phyloP scores from a whole-genome alignment of 2,888 invertebrate species.

The Dynastes tityus region DNA sequence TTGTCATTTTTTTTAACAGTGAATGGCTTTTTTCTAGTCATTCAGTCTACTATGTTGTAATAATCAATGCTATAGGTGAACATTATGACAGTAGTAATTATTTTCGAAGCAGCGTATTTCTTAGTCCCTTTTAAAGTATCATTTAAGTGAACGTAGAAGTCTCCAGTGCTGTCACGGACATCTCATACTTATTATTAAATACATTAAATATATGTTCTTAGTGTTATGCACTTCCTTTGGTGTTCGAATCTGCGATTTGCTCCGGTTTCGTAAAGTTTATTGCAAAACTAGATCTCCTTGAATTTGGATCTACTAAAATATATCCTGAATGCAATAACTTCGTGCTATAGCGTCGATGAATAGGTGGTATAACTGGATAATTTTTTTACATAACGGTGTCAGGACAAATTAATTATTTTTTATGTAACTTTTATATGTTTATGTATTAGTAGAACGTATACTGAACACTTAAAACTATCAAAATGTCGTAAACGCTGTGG shows the following conservation, averaged over 20 bases:
- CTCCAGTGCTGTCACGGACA: background rate
- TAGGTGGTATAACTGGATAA: background rate
- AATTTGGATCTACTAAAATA: conserved; percentile 30
- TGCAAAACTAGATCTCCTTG: conserved; percentile 47
- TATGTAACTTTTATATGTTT: too few relatives aligned
- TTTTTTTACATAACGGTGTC: background rate
- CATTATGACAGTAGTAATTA: too few relatives aligned
- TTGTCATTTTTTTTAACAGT: too few relatives aligned
- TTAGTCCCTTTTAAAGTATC: background rate
- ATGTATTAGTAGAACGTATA: too few relatives aligned
- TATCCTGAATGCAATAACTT: conserved; percentile 24
- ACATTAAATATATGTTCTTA: background rate
- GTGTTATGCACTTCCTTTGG: conserved; percentile 24
- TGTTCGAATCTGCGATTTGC: conserved; percentile 33
- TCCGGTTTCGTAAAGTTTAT: conserved; percentile 39
- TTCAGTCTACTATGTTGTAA: too few relatives aligned
- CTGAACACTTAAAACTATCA: too few relatives aligned
- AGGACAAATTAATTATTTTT: background rate
- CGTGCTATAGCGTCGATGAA: background rate
- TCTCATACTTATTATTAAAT: background rate
- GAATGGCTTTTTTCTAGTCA: too few relatives aligned
- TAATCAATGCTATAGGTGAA: too few relatives aligned
- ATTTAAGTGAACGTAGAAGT: conserved; percentile 12
- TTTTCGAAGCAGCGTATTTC: too few relatives aligned
- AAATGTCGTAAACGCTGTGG: too few relatives aligned